Base-by-base conservation (phyloP, 2,113 vertebrate species). In the Plotosus lineatus region DNA sequence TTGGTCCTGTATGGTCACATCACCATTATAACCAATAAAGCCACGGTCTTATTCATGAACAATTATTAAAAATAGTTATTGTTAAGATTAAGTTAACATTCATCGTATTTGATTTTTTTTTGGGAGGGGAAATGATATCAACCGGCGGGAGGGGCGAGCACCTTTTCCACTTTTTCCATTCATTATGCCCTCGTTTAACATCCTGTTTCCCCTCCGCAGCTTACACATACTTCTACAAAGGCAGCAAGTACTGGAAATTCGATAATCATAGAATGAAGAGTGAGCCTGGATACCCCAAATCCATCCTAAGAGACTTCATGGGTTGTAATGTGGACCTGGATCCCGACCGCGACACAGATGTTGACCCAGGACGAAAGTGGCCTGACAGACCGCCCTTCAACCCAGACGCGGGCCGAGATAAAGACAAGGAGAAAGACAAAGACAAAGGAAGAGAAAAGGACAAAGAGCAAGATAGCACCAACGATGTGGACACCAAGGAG, bases 231-330 rank as follows among this genome's bases (percentile, higher is more conserved):
- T 99, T 99, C 93, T 98, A 98, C 90, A 96, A 96, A 89, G 98
- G 97, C 80, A 93, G 94, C 53, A 96, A 96, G 85, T 99, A 99
- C 94, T 99, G 98, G 98, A 99, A 98, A 86, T 99, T 99, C 0
- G 95, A 99, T 93, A 99, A 99, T 0, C 96, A 97, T 84, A 94
- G 95, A 8, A 96, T 99, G 90, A 96, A 95, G 77, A 97, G 95
- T 0, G 98, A 99, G 78, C 95, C 97, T 0, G 97, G 98, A 71
- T 99, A 96, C 88, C 98, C 98, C 46, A 98, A 98, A 86, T 99
- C 98, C 83, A 97, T 99, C 85, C 90, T 99, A 38, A 91, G 91
- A 76, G 97, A 99, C 92, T 99, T 97, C 88, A 98, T 99, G 98
- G 98, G 98, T 85, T 99, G 98, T 87, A 95, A 90, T 0, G 94